These are phyloP conservation scores for Acronicta aceris DNA, from an alignment of 2,888 invertebrate species.

Conservation along the genomic window DNA sequence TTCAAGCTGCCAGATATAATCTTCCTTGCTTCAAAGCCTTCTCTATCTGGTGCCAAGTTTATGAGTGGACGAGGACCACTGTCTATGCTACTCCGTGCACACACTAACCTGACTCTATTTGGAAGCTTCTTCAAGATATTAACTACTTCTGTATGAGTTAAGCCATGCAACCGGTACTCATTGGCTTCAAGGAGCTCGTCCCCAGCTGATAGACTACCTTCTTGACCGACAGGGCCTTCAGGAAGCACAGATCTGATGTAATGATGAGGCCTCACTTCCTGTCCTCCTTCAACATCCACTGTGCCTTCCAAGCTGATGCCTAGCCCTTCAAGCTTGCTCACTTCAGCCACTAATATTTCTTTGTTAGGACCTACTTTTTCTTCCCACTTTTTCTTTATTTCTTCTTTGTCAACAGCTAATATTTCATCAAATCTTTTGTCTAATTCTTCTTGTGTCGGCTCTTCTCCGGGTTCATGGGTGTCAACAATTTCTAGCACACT, in stretches of 20 bases:
- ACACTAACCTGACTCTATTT: conserved; percentile 96
- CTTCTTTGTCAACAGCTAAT: conserved; percentile 87
- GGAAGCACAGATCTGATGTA: conserved; percentile 98
- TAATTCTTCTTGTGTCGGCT: conserved; percentile 87
- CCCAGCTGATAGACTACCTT: conserved; percentile 96
- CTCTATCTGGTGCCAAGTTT: conserved; percentile 93
- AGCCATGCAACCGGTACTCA: conserved; percentile 96
- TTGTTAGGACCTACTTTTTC: conserved; percentile 94
- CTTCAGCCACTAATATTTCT: conserved; percentile 97
- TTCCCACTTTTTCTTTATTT: conserved; percentile 94
- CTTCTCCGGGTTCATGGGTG: conserved; percentile 74
- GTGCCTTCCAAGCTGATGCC: conserved; percentile 99
- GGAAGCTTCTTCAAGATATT: conserved; percentile 98
- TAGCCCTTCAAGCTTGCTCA: conserved; percentile 97
- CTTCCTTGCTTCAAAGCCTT: conserved; percentile 94
- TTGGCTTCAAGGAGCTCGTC: conserved; percentile 99
- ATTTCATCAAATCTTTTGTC: conserved; percentile 89
- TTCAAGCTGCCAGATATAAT: conserved; percentile 96
- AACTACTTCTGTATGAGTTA: conserved; percentile 99
- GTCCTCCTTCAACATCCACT: conserved; percentile 99
- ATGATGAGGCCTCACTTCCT: conserved; percentile 99
- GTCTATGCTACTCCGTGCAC: conserved; percentile 93
- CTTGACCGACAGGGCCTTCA: conserved; percentile 98
- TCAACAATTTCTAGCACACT: conserved; percentile 90
- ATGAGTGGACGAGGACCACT: conserved; percentile 92